phyloP scores from a whole-genome alignment of 2,888 invertebrate species.

The Amorpha juglandis region DNA sequence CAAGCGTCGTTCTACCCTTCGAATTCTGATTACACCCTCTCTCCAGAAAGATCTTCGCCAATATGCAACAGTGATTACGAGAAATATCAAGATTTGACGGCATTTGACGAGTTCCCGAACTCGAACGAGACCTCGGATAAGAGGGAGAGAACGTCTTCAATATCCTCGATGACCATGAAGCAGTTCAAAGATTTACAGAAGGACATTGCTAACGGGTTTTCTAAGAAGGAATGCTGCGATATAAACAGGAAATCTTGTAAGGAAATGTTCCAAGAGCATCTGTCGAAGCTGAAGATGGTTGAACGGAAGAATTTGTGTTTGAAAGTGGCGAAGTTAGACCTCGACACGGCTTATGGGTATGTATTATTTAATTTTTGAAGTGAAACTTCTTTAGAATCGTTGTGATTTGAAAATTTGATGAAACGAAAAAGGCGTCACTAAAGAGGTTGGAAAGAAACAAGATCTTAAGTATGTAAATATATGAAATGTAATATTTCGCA shows the following conservation, averaged over 20 bases:
- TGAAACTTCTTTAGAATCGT: no score
- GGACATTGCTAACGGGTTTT: slow-evolving; percentile 58
- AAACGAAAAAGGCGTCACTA: no score
- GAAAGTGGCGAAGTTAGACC: slow-evolving; percentile 60
- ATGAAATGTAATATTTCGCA: no score
- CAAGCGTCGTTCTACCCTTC: slow-evolving; percentile 51
- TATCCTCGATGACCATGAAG: slow-evolving; percentile 61
- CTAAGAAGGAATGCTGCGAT: slow-evolving; percentile 68
- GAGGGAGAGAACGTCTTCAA: slow-evolving; percentile 45
- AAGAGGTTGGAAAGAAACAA: no score
- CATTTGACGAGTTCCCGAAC: slow-evolving; percentile 47
- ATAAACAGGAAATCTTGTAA: slow-evolving; percentile 53
- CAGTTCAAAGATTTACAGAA: slow-evolving; percentile 73
- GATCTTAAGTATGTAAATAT: no score
- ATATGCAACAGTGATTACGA: slow-evolving; percentile 62
- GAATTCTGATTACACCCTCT: slow-evolving; percentile 57
- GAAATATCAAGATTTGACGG: slow-evolving; percentile 62
- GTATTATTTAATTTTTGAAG: slow-evolving; percentile 37
- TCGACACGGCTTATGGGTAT: slow-evolving; percentile 65
- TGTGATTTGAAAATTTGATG: no score
- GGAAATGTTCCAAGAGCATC: slow-evolving; percentile 60
- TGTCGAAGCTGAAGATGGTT: slow-evolving; percentile 51
- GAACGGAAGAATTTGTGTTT: slow-evolving; percentile 59
- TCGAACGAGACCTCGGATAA: slow-evolving; percentile 44
- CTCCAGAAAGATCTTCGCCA: slow-evolving; percentile 61